Conservation (phyloP, 2,113 vertebrate species). For the Dolichallabes microphthalmus region DNA sequence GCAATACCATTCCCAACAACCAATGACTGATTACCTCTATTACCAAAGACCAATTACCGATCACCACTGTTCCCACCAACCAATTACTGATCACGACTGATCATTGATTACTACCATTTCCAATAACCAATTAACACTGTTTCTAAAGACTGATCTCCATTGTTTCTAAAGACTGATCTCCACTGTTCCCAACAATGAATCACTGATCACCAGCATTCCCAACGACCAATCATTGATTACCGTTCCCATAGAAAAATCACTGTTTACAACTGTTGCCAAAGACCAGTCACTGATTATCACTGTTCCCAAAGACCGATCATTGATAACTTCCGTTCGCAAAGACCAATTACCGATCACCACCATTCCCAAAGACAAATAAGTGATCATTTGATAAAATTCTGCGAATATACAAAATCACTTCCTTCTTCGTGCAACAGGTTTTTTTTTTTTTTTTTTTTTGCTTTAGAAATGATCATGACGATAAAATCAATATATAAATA, state of each 20-base stretch:
- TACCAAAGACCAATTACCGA: neutral
- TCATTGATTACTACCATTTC: neutral
- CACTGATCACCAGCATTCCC: neutral
- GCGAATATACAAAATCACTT: too few relatives aligned
- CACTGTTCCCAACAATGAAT: neutral
- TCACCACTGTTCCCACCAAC: neutral
- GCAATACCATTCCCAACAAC: neutral
- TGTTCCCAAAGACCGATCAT: neutral
- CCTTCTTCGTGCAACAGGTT: neutral
- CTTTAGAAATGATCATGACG: neutral
- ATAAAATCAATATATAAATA: neutral
- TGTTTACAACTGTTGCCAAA: neutral
- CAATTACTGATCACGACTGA: neutral
- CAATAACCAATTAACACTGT: neutral
- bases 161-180: neutral
- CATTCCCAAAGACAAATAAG: neutral
- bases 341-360: too few relatives aligned
- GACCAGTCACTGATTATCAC: neutral
- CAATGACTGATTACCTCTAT: neutral
- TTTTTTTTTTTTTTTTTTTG: too few relatives aligned
- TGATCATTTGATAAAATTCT: neutral
- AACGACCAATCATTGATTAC: neutral
- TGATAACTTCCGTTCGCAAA: too few relatives aligned
- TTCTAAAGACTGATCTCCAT: neutral
- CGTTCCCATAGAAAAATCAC: too few relatives aligned